Base-by-base conservation (phyloP, 2,113 vertebrate genomes). In the Murina feae region DNA sequence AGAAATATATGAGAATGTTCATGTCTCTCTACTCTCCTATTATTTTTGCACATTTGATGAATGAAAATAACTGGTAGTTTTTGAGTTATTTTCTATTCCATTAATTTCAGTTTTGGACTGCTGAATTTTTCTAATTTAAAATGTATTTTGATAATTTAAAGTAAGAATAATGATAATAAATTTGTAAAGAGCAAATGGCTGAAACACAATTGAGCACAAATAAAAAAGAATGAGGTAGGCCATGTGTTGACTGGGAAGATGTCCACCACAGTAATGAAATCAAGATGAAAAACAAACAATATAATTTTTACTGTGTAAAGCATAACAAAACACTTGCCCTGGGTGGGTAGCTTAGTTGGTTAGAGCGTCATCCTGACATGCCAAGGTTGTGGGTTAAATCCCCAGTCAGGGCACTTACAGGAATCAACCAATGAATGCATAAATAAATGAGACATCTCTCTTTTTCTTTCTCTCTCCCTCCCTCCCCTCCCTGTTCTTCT, bases 1-100 rank as follows among this genome's bases (percentile, higher is more conserved):
- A 65, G 20, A 86, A 75, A 71, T 68, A 5, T 76, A n/a, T 82
- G 2, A 82, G 25, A n/a, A 49, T 74, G 9, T 68, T 7, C 17
- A 74, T 42, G 74, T 89, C 47, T 92, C 51, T 30, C 9, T 37
- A 72, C 66, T 94, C 76, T 69, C 49, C 37, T 69, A 68, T 68
- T 49, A 25, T 72, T 91, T 95, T 78, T 95, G 47, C 9, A 39
- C 13, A 25, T 76, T 63, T 93, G 25, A 69, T 63, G 14, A 81
- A 63, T 71, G 21, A 84, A 95, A 91, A 63, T 28, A 93, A 14
- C 11, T 86, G 17, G 66, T 66, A 49, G 3, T 35, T 87, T 86
- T 91, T 63, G 39, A 86, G 30, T 51, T 86, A 68, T 74, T 92
- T 95, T 81, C 74, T 89, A 65, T 63, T 93, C 32, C 39, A 88